phyloP scores from a whole-genome alignment of 2,797 vertebrate genomes.

The Gorsachius magnificus region DNA sequence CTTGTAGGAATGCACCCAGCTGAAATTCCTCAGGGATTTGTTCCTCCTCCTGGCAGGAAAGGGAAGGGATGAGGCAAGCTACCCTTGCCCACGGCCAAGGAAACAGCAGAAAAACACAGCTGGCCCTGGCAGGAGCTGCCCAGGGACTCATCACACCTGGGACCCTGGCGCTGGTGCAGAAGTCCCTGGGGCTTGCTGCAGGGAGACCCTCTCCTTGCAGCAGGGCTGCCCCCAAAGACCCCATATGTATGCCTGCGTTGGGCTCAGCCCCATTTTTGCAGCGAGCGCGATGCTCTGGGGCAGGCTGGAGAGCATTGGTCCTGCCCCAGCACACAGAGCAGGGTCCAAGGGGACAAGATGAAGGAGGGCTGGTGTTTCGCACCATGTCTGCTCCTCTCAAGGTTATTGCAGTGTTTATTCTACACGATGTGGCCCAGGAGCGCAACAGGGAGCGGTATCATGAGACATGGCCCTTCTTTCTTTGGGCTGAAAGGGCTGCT shows the following conservation, averaged over 20 bases:
- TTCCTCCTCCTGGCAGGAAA: constrained; percentile 3
- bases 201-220: neutral
- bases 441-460: neutral
- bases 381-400: fast-evolving
- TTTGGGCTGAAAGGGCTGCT: neutral
- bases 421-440: neutral
- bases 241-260: fast-evolving
- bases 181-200: neutral
- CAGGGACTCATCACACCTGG: neutral
- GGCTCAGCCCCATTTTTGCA: neutral
- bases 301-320: neutral
- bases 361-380: neutral
- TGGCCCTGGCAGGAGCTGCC: fast-evolving
- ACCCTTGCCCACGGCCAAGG: neutral
- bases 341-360: neutral
- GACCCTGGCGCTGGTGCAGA: neutral
- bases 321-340: fast-evolving
- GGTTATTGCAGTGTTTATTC: neutral
- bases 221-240: neutral
- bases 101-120: neutral
- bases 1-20: neutral
- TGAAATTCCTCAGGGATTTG: constrained; percentile 41
- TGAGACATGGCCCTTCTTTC: neutral
- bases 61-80: neutral
- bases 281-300: neutral